Conservation (phyloP, 2,113 vertebrate genomes). For the Pipra filicauda region DNA sequence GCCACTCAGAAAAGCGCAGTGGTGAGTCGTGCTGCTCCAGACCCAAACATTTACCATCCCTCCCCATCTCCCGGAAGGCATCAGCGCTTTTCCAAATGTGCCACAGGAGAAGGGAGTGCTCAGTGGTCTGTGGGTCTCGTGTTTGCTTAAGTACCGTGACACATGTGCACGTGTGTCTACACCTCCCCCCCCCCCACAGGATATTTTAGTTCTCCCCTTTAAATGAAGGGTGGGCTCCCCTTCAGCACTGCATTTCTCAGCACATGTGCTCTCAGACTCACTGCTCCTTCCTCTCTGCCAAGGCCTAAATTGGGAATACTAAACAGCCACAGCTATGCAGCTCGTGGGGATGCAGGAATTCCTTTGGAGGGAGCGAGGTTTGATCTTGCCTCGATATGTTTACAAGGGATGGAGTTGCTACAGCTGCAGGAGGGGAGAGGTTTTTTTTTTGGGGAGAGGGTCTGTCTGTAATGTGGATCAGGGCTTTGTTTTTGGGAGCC, state of each 20-base stretch:
- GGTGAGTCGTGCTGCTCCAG: neutral
- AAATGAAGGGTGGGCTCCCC: constrained; percentile 20
- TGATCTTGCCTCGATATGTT: neutral
- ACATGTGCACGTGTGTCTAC: neutral
- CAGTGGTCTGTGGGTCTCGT: neutral
- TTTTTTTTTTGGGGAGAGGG: neutral
- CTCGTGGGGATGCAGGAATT: neutral
- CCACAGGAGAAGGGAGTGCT: neutral
- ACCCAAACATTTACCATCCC: neutral
- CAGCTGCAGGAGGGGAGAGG: neutral
- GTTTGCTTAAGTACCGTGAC: neutral
- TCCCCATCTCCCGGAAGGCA: neutral
- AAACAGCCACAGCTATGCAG: neutral
- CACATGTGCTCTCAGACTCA: neutral
- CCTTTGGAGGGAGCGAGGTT: neutral
- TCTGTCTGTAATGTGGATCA: neutral
- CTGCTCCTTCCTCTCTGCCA: neutral
- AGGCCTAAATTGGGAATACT: neutral
- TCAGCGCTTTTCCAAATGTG: neutral
- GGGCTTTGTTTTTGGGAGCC: neutral
- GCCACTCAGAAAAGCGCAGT: neutral
- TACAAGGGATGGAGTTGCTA: neutral
- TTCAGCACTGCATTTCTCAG: constrained; percentile 7
- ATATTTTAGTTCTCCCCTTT: neutral
- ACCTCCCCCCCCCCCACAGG: neutral